Evolutionary conservation across 2,113 vertebrate species (phyloP).

Genomic region (Lutjanus erythropterus): DNA sequence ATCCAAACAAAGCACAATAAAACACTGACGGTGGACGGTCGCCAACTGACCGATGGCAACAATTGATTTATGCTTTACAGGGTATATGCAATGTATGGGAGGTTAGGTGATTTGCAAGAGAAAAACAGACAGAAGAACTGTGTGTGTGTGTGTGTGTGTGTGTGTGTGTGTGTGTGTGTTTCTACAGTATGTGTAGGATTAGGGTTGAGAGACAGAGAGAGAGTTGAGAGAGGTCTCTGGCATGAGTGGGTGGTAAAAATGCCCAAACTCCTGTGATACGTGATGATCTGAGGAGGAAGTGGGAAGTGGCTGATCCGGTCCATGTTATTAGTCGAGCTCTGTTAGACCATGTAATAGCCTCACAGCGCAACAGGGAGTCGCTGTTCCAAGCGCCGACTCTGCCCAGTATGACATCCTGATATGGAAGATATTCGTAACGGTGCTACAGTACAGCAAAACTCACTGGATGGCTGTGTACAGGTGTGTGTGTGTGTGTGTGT

Average conservation of each 20-base stretch:
- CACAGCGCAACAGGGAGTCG: slow-evolving; percentile 82
- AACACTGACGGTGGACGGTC: slow-evolving; percentile 61
- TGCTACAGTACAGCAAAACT: slow-evolving; percentile 68
- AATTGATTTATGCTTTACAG: slow-evolving; percentile 61
- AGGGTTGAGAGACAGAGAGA: slow-evolving; percentile 56
- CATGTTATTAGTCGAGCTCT: slow-evolving; percentile 88
- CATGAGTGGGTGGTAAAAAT: slow-evolving; percentile 73
- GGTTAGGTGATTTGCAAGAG: slow-evolving; percentile 23
- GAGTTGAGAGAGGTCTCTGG: slow-evolving; percentile 64
- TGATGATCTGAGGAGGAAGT: slow-evolving; percentile 82
- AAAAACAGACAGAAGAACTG: slow-evolving; percentile 25
- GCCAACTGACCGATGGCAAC: slow-evolving; percentile 72
- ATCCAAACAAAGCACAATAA: slow-evolving; percentile 70
- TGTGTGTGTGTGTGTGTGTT: slow-evolving; percentile 46
- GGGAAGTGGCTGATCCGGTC: slow-evolving; percentile 82
- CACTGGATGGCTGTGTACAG: slow-evolving; percentile 72
- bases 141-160: slow-evolving; percentile 34
- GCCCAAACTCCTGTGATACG: slow-evolving; percentile 73
- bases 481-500: slow-evolving; percentile 60
- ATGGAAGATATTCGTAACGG: slow-evolving; percentile 71
- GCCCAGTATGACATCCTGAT: slow-evolving; percentile 84
- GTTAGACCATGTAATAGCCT: slow-evolving; percentile 88
- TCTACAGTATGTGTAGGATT: slow-evolving; percentile 59
- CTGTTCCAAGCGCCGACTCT: slow-evolving; percentile 78
- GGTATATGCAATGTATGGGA: slow-evolving; percentile 20